Conservation (phyloP, 2,113 vertebrate species). For the Loxodonta africana region DNA sequence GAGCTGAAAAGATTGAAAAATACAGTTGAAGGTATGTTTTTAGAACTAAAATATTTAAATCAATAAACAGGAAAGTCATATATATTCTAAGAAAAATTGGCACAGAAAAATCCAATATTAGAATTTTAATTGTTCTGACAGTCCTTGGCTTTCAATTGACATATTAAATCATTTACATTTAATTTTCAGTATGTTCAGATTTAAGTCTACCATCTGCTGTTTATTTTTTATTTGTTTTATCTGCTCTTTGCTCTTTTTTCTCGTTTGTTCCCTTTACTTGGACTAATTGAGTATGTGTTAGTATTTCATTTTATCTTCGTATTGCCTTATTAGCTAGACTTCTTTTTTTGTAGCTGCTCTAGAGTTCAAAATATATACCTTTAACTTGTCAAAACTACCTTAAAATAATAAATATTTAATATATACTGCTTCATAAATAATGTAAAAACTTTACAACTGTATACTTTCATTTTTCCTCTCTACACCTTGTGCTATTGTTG, state of each 20-base stretch:
- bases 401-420: background rate
- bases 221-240: background rate
- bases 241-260: background rate
- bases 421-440: background rate
- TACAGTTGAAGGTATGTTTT: constrained; percentile 3
- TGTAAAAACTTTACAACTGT: background rate
- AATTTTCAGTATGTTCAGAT: background rate
- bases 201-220: background rate
- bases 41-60: background rate
- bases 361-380: background rate
- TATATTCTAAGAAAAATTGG: background rate
- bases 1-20: constrained; percentile 1
- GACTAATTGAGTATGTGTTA: background rate
- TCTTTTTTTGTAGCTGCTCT: background rate
- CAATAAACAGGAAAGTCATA: background rate
- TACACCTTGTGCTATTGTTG: background rate
- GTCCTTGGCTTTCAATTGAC: background rate
- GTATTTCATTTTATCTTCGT: background rate
- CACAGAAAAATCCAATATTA: background rate
- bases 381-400: background rate
- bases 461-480: accelerated
- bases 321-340: background rate
- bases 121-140: background rate
- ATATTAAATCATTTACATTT: background rate
- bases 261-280: background rate